These are phyloP conservation scores for Amphiduros pacificus DNA, from an alignment of 2,888 invertebrate species.

Conservation along the genomic window DNA sequence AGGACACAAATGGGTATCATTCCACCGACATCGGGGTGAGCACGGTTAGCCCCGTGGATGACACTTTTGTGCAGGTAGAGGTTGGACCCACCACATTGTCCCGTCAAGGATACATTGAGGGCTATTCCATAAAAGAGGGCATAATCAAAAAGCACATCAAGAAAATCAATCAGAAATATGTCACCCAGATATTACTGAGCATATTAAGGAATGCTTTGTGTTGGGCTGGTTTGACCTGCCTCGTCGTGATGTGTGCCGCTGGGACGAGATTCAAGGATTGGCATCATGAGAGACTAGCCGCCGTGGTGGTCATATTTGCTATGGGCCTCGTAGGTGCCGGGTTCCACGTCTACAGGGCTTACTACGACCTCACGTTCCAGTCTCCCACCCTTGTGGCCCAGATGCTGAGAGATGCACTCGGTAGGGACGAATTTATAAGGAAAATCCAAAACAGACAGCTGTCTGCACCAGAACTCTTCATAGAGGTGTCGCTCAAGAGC, in stretches of 20 bases:
- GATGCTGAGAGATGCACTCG: constrained; percentile 12
- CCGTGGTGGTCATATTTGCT: constrained; percentile 4
- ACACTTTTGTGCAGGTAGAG: not conserved
- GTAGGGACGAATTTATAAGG: constrained; percentile 10
- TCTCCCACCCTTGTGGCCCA: constrained; percentile 7
- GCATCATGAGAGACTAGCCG: constrained; percentile 5
- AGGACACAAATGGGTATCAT: no score
- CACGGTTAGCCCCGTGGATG: not conserved
- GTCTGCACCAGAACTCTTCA: constrained; percentile 14
- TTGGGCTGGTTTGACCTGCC: constrained; percentile 1
- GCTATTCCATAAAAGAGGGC: not conserved
- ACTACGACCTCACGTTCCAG: constrained; percentile 13
- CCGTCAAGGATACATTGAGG: not conserved
- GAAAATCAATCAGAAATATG: not conserved
- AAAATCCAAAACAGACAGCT: constrained; percentile 13
- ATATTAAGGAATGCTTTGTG: not conserved
- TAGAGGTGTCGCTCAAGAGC: constrained; percentile 8
- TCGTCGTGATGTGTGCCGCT: constrained; percentile 6
- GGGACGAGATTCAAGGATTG: not conserved
- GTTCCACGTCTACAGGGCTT: constrained; percentile 13
- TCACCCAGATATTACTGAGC: not conserved
- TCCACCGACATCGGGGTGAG: no score
- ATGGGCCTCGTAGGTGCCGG: constrained; percentile 7
- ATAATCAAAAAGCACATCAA: not conserved
- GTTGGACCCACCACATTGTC: not conserved